A percentile compares a stretch with the other conserved stretches of the same genome.
These are phyloP conservation scores for Euphonia xanthogaster DNA, from an alignment of 2,797 vertebrate genomes.

Conservation along the genomic window DNA sequence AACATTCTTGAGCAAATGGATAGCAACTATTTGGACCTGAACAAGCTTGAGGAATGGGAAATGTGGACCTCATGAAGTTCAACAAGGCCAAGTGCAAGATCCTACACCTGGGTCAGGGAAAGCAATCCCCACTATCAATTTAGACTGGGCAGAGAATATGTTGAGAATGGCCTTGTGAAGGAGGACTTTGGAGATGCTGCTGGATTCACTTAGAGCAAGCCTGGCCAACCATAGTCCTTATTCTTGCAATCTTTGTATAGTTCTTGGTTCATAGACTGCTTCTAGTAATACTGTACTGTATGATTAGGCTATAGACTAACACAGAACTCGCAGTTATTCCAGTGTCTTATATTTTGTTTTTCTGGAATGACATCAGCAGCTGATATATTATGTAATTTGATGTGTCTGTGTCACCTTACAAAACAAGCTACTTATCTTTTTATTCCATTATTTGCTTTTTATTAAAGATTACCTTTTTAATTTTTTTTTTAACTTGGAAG, in stretches of 20 bases:
- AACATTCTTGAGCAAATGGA: not conserved
- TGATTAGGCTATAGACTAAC: not conserved
- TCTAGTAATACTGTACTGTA: not conserved
- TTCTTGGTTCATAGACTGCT: not conserved
- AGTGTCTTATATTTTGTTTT: not conserved
- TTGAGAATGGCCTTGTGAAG: not conserved
- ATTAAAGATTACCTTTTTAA: not conserved
- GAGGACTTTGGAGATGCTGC: not conserved
- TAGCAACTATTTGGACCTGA: not conserved
- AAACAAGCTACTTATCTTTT: not conserved
- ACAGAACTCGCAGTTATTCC: not conserved
- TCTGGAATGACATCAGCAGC: not conserved
- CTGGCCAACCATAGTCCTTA: not conserved
- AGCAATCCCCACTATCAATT: not conserved
- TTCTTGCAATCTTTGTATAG: not conserved
- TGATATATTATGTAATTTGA: not conserved
- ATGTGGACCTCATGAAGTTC: not conserved
- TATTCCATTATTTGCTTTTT: not conserved
- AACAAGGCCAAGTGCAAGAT: not conserved
- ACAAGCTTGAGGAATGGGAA: not conserved
- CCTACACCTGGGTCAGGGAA: not conserved
- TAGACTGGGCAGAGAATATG: rapidly evolving
- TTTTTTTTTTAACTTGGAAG: not conserved
- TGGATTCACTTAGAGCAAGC: not conserved
- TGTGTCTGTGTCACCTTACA: not conserved